Evolutionary conservation across 1,140 invertebrate species (phyloP), one percentile per base, ranked within the genome.

Genomic region (Bathynomus jamesi): DNA sequence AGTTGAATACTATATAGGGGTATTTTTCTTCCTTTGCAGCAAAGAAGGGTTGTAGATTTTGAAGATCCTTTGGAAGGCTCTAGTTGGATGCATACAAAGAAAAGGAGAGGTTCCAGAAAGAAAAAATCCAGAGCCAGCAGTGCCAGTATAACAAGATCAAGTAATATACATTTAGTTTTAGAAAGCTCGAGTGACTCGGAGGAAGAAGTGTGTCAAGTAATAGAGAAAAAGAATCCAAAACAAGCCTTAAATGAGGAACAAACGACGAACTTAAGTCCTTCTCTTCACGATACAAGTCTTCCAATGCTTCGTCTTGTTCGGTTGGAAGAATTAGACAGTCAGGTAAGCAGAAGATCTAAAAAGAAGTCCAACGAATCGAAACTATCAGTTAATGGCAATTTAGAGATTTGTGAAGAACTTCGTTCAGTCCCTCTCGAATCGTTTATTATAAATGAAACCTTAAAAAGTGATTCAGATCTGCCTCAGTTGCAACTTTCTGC

Each of bases 111-210:
- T 53, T 17, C 2, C 2, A 53, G 21, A 53, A 53, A 5, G 40
- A 53, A 1, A 53, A 53, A 53, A 53, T 53, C 2, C 21, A 21
- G 40, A 21, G 13, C 2, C 21, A 21, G 40, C 11, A 5, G 5
- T 3, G 2, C 2, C 13, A 53, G 21, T 53, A 3, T 53, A 2
- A n/a, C n/a, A n/a, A 5, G 30, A 25, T 17, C 31, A 29, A 27
- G 21, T 61, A 1, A 29, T 32, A 24, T 61, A 28, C 28, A 29
- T 68, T 21, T 29, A 30, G 25, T 29, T 17, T 7, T 61, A 3
- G 72, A 69, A n/a, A 53, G 61, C n/a, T 73, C 72, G 17, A 69
- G 63, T 65, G 70, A 65, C 8, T 61, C 63, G 64, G 67, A 73
- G 31, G 62, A 65, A 2, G 67, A 69, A 28, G 32, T 64, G n/a